Evolutionary conservation across 2,888 invertebrate species (phyloP).

Genomic region (Coelopa pilipes): DNA sequence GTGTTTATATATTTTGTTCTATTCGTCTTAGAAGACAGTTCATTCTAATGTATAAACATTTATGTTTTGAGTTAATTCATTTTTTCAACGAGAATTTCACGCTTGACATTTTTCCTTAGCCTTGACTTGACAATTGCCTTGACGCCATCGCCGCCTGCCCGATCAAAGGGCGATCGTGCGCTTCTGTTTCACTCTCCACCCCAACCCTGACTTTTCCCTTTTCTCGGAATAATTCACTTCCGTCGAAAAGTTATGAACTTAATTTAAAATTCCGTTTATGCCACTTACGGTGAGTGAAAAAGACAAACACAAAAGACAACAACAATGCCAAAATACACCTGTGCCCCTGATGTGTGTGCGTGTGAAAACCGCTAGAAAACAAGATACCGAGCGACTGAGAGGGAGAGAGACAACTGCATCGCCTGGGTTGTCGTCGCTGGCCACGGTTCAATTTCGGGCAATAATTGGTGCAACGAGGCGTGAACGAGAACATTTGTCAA

Average conservation of each 20-base stretch:
- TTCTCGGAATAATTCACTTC: background rate
- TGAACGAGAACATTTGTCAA: constrained; percentile 15
- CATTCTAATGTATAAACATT: too few relatives aligned
- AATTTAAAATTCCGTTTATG: background rate
- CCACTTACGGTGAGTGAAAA: background rate
- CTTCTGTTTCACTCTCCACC: background rate
- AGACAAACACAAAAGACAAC: background rate
- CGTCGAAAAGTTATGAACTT: background rate
- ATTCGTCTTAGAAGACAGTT: too few relatives aligned
- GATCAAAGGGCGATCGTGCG: background rate
- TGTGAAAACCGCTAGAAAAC: constrained; percentile 14
- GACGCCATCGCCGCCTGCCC: background rate
- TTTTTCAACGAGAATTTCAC: background rate
- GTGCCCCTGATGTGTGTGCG: background rate
- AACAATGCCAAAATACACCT: constrained; percentile 9
- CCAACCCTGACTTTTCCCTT: background rate
- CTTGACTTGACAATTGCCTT: background rate
- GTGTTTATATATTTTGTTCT: too few relatives aligned
- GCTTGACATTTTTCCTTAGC: background rate
- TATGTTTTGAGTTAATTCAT: background rate
- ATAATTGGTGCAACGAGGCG: constrained; percentile 17
- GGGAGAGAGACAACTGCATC: background rate
- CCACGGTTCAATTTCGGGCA: constrained; percentile 3
- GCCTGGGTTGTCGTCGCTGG: background rate
- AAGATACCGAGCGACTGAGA: background rate